Evolutionary conservation across 2,113 vertebrate species (phyloP), one percentile per base, ranked within the genome.

Genomic region (Syngnathus typhle): DNA sequence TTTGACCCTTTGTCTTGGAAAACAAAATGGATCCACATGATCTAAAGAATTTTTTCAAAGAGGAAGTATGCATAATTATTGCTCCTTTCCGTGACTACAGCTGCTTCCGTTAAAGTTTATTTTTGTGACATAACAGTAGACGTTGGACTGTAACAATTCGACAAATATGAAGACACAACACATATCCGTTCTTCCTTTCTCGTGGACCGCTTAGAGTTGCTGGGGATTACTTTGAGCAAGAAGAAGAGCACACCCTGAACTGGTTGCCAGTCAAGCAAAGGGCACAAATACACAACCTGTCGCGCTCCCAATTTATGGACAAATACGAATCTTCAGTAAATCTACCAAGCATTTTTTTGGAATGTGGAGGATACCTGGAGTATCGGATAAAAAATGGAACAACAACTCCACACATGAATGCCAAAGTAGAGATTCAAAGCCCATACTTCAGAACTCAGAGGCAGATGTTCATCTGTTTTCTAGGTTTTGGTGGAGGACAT

Each of bases 11-110:
- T 41, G 38, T 7, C 60, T 61, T 61, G 19, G 12, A 43, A 61
- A 61, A 61, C 60, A 39, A 62, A n/a, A 13, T 16, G 60, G 37
- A 5, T 12, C 21, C 60, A 15, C 60, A 61, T 61, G 39, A 62
- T 62, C 41, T 44, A 41, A 44, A 13, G 60, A 21, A 4, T 32
- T 4, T 38, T 60, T 60, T 38, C 38, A 44, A 62, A 15, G 60
- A 62, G 60, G 60, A 62, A 62, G 39, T 62, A 15, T 16, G 55
- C 1, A 13, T 56, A 15, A 56, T 15, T 62, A 62, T 44, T 23
- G 60, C 19, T 44, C n/a, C n/a, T 62, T 41, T 21, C 21, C n/a
- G 38, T 43, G 38, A 43, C 8, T 39, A n/a, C 6, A 12, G 37
- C 37, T 60, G 59, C 18, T 60, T 60, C 59, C 59, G 41, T 32